Percentiles rank a stretch among this genome's conserved stretches.
phyloP scores from a whole-genome alignment of 2,113 vertebrate species.

The Chloebia gouldiae region DNA sequence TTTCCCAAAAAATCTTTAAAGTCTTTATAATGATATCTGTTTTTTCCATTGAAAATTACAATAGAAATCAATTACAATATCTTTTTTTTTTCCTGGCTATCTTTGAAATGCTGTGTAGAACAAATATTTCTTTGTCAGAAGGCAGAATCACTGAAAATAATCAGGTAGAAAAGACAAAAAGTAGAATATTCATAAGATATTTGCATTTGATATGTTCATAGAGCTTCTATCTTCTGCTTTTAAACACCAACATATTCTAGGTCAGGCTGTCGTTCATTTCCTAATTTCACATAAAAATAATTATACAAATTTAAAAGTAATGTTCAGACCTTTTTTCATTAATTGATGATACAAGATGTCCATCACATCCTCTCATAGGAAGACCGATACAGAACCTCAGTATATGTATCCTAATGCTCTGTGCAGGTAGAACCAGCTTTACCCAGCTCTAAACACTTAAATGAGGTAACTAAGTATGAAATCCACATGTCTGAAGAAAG shows the following conservation, averaged over 20 bases:
- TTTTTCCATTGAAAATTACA: conserved; percentile 5
- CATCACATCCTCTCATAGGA: neutral
- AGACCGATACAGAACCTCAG: neutral
- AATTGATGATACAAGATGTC: neutral
- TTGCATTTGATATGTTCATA: neutral
- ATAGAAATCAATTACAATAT: neutral
- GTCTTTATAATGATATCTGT: neutral
- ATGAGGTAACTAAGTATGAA: neutral
- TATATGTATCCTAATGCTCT: neutral
- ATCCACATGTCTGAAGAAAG: neutral
- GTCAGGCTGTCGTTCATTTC: neutral
- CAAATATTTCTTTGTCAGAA: conserved; percentile 33
- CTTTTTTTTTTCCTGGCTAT: neutral
- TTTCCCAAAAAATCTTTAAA: neutral
- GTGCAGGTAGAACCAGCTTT: neutral
- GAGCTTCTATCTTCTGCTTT: neutral
- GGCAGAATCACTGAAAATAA: neutral
- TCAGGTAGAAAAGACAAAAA: neutral
- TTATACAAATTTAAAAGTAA: neutral
- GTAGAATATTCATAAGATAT: conserved; percentile 3
- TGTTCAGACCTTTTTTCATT: neutral
- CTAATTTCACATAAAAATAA: neutral
- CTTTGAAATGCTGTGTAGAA: conserved; percentile 11
- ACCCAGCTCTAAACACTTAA: neutral
- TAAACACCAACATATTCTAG: neutral